These are phyloP conservation scores for Psettodes erumei DNA, from an alignment of 2,113 vertebrate species.

Conservation along the genomic window DNA sequence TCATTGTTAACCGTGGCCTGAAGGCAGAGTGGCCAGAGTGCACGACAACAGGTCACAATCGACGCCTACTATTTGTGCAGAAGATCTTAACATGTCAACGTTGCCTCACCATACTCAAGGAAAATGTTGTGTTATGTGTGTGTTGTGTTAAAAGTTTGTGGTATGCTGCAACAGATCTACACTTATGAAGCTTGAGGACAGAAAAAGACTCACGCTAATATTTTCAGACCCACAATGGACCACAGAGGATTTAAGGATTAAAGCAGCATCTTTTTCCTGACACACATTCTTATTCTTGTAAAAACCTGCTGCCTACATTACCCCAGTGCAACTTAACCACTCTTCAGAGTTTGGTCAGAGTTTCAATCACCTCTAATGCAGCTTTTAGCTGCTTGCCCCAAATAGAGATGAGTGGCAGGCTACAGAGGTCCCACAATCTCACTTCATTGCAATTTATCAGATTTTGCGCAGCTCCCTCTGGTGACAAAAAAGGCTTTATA, in stretches of 20 bases:
- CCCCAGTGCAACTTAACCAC: background rate
- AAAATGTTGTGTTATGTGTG: background rate
- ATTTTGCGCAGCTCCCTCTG: background rate
- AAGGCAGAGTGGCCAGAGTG: conserved; percentile 48
- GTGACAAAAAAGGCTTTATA: background rate
- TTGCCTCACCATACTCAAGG: background rate
- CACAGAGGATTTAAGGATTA: too few species aligned
- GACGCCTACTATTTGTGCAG: conserved; percentile 4
- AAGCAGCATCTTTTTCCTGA: background rate
- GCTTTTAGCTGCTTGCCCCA: background rate
- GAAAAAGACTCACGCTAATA: too few species aligned
- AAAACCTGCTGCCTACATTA: background rate
- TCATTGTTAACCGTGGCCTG: conserved; percentile 43
- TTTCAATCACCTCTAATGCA: background rate
- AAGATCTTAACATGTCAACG: background rate
- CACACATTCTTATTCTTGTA: too few species aligned
- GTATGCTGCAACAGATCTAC: background rate
- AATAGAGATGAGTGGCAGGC: background rate
- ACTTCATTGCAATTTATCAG: background rate
- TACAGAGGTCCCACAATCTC: background rate
- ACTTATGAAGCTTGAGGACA: background rate
- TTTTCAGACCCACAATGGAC: too few species aligned
- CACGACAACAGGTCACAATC: conserved; percentile 44
- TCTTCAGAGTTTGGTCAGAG: background rate
- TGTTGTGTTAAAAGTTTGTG: background rate